A percentile compares a stretch with the other conserved stretches of the same genome.
phyloP scores from a whole-genome alignment of 2,797 vertebrate genomes.

The Sebastes diaconus region DNA sequence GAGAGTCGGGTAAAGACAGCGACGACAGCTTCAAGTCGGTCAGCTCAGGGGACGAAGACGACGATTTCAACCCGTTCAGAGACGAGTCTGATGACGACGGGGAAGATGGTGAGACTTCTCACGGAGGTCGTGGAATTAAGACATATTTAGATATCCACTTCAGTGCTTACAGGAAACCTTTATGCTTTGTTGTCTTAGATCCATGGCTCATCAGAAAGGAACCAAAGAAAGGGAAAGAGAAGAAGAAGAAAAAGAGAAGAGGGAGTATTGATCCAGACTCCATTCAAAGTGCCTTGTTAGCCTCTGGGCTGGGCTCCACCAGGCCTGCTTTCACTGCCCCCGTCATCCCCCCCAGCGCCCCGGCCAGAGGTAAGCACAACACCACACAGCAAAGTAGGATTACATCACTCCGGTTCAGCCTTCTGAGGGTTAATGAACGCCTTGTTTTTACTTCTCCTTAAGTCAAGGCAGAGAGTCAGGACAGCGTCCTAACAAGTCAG shows the following conservation, averaged over 20 bases:
- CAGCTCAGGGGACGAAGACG: conserved; percentile 91
- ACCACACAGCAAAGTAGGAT: background rate
- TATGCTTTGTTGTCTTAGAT: conserved; percentile 76
- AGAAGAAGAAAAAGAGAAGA: conserved; percentile 89
- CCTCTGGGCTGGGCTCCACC: conserved; percentile 95
- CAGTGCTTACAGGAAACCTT: background rate
- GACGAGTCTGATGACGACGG: conserved; percentile 95
- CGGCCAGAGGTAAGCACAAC: conserved; percentile 61
- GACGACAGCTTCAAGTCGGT: conserved; percentile 94
- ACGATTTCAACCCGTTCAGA: conserved; percentile 97
- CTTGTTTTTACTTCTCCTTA: background rate
- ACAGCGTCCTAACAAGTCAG: conserved; percentile 92
- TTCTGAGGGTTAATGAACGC: background rate
- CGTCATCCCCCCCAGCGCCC: conserved; percentile 76
- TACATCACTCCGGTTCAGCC: background rate
- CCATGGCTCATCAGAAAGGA: conserved; percentile 98
- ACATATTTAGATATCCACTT: background rate
- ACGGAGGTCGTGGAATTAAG: background rate
- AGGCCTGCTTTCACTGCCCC: conserved; percentile 91
- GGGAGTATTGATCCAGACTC: conserved; percentile 97
- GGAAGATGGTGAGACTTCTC: conserved; percentile 89
- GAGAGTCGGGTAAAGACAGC: conserved; percentile 79
- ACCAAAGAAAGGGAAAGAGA: conserved; percentile 94
- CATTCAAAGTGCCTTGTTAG: conserved; percentile 99
- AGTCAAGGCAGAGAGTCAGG: conserved; percentile 80